Percentiles rank a stretch among this genome's conserved stretches.
Conservation (phyloP, 2,797 vertebrate species). For the Premnoplex brunnescens region DNA sequence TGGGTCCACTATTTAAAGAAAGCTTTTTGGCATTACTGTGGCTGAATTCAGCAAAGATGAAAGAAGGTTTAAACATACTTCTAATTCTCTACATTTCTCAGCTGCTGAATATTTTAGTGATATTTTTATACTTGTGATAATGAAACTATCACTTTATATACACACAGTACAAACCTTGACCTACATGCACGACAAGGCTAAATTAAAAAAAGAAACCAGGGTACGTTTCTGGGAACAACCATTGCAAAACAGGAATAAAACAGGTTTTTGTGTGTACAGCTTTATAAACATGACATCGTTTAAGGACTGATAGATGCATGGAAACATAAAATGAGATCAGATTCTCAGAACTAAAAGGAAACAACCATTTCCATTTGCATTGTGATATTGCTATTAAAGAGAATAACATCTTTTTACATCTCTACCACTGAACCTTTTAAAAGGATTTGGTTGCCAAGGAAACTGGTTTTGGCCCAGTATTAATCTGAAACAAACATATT, state of each 20-base stretch:
- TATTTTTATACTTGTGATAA: conserved; percentile 50
- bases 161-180: conserved; percentile 57
- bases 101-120: conserved; percentile 57
- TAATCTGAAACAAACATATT: conserved; percentile 87
- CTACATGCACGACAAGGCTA: conserved; percentile 50
- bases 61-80: conserved; percentile 35
- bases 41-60: conserved; percentile 28
- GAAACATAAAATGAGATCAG: conserved; percentile 66
- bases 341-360: conserved; percentile 52
- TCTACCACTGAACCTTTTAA: conserved; percentile 76
- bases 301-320: conserved; percentile 53
- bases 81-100: conserved; percentile 55
- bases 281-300: conserved; percentile 39
- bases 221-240: conserved; percentile 56
- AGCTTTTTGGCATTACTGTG: conserved; percentile 25
- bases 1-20: background rate
- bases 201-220: conserved; percentile 1
- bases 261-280: conserved; percentile 43
- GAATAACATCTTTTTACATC: conserved; percentile 71
- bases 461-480: conserved; percentile 94
- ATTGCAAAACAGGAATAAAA: conserved; percentile 32
- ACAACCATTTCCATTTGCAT: conserved; percentile 66
- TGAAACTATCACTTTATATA: conserved; percentile 54
- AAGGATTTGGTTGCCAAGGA: conserved; percentile 93
- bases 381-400: conserved; percentile 62